Base-by-base conservation (phyloP, 2,888 invertebrate species). In the Patella caerulea region DNA sequence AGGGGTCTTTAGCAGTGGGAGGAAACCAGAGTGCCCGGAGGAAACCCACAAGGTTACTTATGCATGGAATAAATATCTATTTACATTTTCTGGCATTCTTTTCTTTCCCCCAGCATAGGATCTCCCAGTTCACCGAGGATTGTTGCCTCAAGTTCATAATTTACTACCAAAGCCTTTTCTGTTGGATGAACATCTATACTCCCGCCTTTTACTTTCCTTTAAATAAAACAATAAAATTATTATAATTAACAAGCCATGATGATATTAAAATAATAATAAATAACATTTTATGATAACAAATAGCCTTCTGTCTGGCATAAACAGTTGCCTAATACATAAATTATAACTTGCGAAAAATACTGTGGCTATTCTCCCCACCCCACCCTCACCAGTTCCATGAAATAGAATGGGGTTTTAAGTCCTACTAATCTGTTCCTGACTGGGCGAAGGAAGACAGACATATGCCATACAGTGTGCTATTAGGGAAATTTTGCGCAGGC, bases 141-240 rank as follows among this genome's bases (percentile, higher is more conserved):
- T n/a, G 95, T 94, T 72, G 96, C 96, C 91, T 96, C 96, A 82
- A 96, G 93, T 90, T 96, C 96, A 93, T 97, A 97, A 92, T 95
- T 95, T 75, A 97, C 95, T 78, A 97, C 94, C 74, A 97, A 92
- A 71, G 97, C 96, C 89, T 96, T 95, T 89, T 97, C 95, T 75
- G 95, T 95, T 14, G 97, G 96, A 93, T 97, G 97, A 24, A 96
- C 96, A 93, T 97, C 97, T 82, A 97, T 94, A 80, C 94, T 94
- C 74, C 96, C 95, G 80, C 95, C 91, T 79, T 91, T 92, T 71
- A 92, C 91, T 79, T 91, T 91, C 83, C 92, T 92, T 82, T 7
- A 70, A 79, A 70, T 45, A 76, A 73, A 72, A 71, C 72, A 55
- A 55, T 54, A 73, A 54, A 19, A 56, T 65, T 52, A 15, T 19